Evolutionary conservation across 2,888 invertebrate species (phyloP).

Genomic region (Meganola albula): DNA sequence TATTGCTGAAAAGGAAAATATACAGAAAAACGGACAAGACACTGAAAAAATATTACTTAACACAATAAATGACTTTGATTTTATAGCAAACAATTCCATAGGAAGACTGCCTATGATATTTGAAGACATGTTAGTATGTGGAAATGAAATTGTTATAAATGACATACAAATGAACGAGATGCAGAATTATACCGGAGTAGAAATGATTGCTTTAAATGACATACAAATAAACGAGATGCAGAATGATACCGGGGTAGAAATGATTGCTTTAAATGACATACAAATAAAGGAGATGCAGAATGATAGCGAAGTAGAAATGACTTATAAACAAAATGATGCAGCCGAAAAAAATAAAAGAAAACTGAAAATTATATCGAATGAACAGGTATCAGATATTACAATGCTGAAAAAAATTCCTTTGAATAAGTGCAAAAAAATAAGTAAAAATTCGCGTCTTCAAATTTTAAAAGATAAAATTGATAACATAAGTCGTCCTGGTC

Average conservation of each 20-base stretch:
- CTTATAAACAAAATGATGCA: slow-evolving; percentile 13
- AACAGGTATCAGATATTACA: slow-evolving; percentile 15
- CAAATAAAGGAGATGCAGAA: slow-evolving; percentile 10
- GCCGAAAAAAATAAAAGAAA: slow-evolving; percentile 11
- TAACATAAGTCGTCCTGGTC: slow-evolving; percentile 10
- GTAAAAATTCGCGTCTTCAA: slow-evolving; percentile 11
- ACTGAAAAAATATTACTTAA: slow-evolving; percentile 16
- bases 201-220: slow-evolving; percentile 14
- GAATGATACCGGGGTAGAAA: slow-evolving; percentile 1
- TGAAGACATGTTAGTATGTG: slow-evolving; percentile 15
- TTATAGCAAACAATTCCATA: slow-evolving; percentile 15
- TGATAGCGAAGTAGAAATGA: slow-evolving; percentile 13
- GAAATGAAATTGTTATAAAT: slow-evolving; percentile 16
- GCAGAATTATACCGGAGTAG: slow-evolving; percentile 5
- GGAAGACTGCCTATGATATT: slow-evolving; percentile 15
- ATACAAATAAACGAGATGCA: slow-evolving; percentile 8
- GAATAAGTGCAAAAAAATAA: slow-evolving; percentile 12
- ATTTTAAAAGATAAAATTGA: slow-evolving; percentile 7
- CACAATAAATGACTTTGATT: slow-evolving; percentile 15
- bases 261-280: slow-evolving; percentile 1
- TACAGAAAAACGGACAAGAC: slow-evolving; percentile 11
- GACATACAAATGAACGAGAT: slow-evolving; percentile 8
- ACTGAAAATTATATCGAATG: slow-evolving; percentile 15
- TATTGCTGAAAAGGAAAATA: slow-evolving; percentile 14
- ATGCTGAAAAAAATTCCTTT: slow-evolving; percentile 12